Percentiles rank a stretch among this genome's conserved stretches.
phyloP scores from a whole-genome alignment of 2,888 invertebrate genomes.

The Hydropsyche betteni region DNA sequence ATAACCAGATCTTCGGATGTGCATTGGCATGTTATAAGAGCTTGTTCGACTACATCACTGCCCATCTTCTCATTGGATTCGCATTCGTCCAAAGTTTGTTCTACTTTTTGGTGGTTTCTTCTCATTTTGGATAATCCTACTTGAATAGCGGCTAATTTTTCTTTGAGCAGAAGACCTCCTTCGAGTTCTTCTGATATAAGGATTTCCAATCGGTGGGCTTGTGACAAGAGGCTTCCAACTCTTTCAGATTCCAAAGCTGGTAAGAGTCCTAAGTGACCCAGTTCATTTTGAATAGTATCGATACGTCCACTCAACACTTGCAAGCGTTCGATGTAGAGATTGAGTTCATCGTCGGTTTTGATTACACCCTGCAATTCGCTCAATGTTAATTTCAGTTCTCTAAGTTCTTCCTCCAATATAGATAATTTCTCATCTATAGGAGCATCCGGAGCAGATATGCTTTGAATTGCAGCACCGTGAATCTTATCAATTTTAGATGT shows the following conservation, averaged over 20 bases:
- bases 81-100: conserved; percentile 75
- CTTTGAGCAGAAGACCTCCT: conserved; percentile 76
- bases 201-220: conserved; percentile 76
- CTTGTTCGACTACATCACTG: conserved; percentile 80
- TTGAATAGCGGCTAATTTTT: conserved; percentile 77
- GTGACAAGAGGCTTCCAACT: conserved; percentile 74
- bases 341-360: conserved; percentile 84
- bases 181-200: conserved; percentile 82
- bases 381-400: conserved; percentile 75
- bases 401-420: conserved; percentile 78
- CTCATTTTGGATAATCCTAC: conserved; percentile 75
- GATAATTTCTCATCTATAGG: conserved; percentile 78
- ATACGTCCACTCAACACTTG: conserved; percentile 80
- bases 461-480: conserved; percentile 74
- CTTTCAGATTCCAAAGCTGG: conserved; percentile 81
- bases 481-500: conserved; percentile 72
- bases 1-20: conserved; percentile 74
- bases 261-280: conserved; percentile 77
- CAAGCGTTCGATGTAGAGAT: conserved; percentile 81
- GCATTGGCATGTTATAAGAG: conserved; percentile 76
- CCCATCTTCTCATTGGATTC: conserved; percentile 77
- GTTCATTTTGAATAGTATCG: conserved; percentile 81
- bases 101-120: conserved; percentile 73
- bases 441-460: conserved; percentile 76
- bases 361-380: conserved; percentile 80